Evolutionary conservation across 2,113 vertebrate genomes (phyloP), one percentile per base, ranked within the genome.

Genomic region (Syngnathoides biaculeatus): DNA sequence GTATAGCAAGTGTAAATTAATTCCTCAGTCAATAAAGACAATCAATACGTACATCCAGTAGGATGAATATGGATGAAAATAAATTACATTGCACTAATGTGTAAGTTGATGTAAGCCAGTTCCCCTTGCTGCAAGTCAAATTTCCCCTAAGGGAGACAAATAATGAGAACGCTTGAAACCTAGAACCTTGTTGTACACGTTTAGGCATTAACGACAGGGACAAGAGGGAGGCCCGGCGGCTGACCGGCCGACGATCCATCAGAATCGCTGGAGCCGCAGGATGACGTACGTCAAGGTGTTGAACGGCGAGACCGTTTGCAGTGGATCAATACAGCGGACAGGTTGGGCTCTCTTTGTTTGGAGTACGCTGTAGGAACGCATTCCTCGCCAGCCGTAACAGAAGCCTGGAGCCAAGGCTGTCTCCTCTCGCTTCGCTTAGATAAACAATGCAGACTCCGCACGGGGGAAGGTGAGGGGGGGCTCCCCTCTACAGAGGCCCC

Each of bases 331-430:
- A 82, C 77, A 40, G 71, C 77, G 88, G 86, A 88, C 90, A 90
- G 80, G 78, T 89, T 89, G 82, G 93, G 91, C 90, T 87, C 87
- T 92, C 88, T 94, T 93, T 95, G 93, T 95, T 94, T 95, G 91
- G 92, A 92, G 90, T 90, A 80, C 92, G 85, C 88, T 87, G 85
- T 82, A 89, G 86, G 87, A 93, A 94, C 92, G 87, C 91, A 92
- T 94, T 94, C 93, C 91, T 80, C 80, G 90, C 91, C 87, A 86
- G 90, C 90, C 90, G 92, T 93, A 94, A 94, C 91, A 93, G 91
- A 92, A 94, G 92, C 80, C 93, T 94, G 93, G 94, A 96, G 94
- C 92, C 94, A 88, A 87, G 79, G 85, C 89, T 91, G 92, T 93
- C 93, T 92, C 91, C 80, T 86, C 89, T 89, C 89, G 88, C 84